Conservation (phyloP, 2,797 vertebrate species). For the Philypnodon macrostomus region DNA sequence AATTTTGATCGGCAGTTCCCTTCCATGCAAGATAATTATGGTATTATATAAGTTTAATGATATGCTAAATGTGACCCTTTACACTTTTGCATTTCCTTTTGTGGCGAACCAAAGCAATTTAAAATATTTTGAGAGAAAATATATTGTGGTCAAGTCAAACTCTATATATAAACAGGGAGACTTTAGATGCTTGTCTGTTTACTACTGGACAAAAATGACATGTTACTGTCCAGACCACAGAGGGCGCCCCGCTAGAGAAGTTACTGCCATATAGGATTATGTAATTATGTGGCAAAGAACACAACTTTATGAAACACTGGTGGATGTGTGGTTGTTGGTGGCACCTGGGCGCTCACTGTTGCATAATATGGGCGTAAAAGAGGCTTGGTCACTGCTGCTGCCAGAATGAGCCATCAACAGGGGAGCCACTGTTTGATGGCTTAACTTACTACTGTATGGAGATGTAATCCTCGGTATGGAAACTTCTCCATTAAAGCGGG, state of each 20-base stretch:
- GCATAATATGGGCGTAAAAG: conserved; percentile 45
- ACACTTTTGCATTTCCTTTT: conserved; percentile 2
- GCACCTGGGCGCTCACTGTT: conserved; percentile 46
- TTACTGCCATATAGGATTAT: conserved; percentile 9
- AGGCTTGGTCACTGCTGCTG: conserved; percentile 8
- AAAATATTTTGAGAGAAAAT: conserved; percentile 2
- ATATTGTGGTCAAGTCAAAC: conserved; percentile 2
- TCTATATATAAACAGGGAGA: neutral
- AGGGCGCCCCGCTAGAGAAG: conserved; percentile 3
- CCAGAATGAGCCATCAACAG: conserved; percentile 57
- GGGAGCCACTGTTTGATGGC: conserved; percentile 47
- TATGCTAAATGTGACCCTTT: neutral
- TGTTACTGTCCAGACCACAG: conserved; percentile 17
- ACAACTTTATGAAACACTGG: conserved; percentile 24
- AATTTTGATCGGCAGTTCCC: no score
- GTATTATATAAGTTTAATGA: neutral
- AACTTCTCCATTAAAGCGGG: no score
- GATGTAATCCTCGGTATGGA: no score
- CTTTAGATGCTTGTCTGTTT: conserved; percentile 10
- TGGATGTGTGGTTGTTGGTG: conserved; percentile 9
- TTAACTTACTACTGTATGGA: no score
- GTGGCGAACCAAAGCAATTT: neutral
- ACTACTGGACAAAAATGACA: conserved; percentile 20
- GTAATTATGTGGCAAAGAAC: conserved; percentile 22
- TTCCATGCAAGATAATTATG: no score